Percentiles rank a stretch among this genome's conserved stretches.
phyloP scores from a whole-genome alignment of 2,797 vertebrate species.

The Lepilemur septentrionalis region DNA sequence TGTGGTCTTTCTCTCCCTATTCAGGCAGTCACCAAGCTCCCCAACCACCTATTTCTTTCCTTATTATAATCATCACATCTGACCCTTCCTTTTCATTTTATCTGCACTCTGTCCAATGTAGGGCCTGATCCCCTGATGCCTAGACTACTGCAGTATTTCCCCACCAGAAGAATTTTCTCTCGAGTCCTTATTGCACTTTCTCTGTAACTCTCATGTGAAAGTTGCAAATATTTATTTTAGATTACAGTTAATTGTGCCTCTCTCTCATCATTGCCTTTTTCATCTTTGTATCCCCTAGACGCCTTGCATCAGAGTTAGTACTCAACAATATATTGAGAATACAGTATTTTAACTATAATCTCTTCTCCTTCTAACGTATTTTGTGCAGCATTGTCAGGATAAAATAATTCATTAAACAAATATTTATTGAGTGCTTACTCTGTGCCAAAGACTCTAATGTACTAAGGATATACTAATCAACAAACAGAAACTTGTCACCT shows the following conservation, averaged over 20 bases:
- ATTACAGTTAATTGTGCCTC: background rate
- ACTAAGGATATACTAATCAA: background rate
- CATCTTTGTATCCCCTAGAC: background rate
- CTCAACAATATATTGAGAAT: slow-evolving; percentile 2
- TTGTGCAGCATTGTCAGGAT: background rate
- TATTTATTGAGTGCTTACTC: slow-evolving; percentile 16
- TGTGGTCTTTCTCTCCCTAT: background rate
- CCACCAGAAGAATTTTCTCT: background rate
- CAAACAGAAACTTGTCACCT: background rate
- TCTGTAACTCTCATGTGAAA: background rate
- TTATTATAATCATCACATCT: background rate
- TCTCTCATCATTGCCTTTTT: background rate
- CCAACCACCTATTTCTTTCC: background rate
- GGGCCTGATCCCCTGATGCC: background rate
- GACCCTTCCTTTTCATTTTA: background rate
- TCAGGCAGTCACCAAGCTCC: background rate
- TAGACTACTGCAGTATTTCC: background rate
- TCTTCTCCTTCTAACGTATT: slow-evolving; percentile 10
- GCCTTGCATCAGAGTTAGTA: background rate
- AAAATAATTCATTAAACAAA: slow-evolving; percentile 4
- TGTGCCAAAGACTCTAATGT: background rate
- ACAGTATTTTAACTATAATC: background rate
- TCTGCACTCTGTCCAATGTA: background rate
- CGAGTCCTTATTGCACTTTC: background rate
- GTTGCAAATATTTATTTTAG: slow-evolving; percentile 11